Base-by-base conservation (phyloP, 2,797 vertebrate species). In the Micropoecilia bifurca region DNA sequence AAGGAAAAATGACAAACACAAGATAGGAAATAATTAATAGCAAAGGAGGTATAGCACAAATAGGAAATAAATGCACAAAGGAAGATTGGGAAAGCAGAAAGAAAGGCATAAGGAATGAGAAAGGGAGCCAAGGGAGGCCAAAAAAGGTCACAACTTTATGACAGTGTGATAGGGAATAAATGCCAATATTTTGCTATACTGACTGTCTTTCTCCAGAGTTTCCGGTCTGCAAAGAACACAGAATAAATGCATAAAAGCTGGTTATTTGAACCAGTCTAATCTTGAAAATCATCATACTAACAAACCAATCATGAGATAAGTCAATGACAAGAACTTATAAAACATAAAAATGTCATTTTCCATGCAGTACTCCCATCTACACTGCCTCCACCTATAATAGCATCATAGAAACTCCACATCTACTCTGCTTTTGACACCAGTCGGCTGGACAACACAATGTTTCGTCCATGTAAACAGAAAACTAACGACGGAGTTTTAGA, bases 361-460 rank as follows among this genome's bases (percentile, higher is more conserved):
- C 9, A 61, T 61, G 14, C 30, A 61, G 30, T 18, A 30, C 59
- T 61, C 14, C 30, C 20, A 20, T 39, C 18, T 66, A 2, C 6
- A 10, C 63, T 68, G 63, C 14, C 30, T 61, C 57, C 10, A 33
- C 13, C 14, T 18, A 33, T 13, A 61, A 33, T 18, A 61, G 28
- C 33, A 30, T 7, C 25, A 25, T 3, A 61, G 28, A 33, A 6
- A 18, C 28, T 61, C 57, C 33, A 66, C 9, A 39, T 12, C 8
- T 41, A 6, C 59, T 22, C 63, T 68, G 61, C 18, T 74, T 84
- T 80, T 85, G 92, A 90, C 89, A 90, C 77, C 85, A 79, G 83
- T 53, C 83, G 47, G 8, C 47, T 77, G 71, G 75, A 74, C 92
- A 90, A 85, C 83, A 83, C 90, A 88, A 93, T 59, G 73, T 73